Evolutionary conservation across 1,140 invertebrate genomes (phyloP), one percentile per base, ranked within the genome.

Genomic region (Himalopsyche phryganea): DNA sequence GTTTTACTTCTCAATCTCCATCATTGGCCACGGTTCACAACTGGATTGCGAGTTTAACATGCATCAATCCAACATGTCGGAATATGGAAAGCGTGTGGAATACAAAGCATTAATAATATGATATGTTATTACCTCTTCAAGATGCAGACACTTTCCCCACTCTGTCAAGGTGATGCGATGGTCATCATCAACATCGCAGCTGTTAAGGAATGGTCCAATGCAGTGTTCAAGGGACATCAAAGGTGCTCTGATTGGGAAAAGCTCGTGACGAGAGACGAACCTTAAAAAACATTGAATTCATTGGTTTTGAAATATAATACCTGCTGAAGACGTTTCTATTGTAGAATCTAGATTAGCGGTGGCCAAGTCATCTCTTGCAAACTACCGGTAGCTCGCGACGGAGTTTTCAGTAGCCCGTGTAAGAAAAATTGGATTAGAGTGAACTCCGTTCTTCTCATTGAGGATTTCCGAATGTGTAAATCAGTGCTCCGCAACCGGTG

Each of bases 181-280:
- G 74, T 96, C 89, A 64, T 88, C 81, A 71, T 98, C 83, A 7
- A 73, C 75, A 71, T 97, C 94, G 70, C 94, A 96, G 2, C 80
- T 81, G 72, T 96, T 88, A 23, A 97, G 81, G 82, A 97, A 98
- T n/a, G 93, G 91, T 41, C 90, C 90, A 69, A 97, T 96, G 77
- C 94, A 83, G 67, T 96, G 92, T 75, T 98, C 94, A 69, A 97
- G 81, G 13, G 92, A 86, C 81, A 96, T 87, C 28, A 97, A 77
- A 0, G 93, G 92, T 28, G 94, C 94, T 40, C 90, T 83, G 66
- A 97, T 94, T 11, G 94, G 94, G 80, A 97, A 96, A 50, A 97
- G 77, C 74, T 97, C 94, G 77, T 96, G 94, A 33, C 91, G 85
- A 3, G 92, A 95, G 2, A 96, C 91, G 56, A 86, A 81, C 68